Percentiles rank a stretch among this genome's conserved stretches.
phyloP scores from a whole-genome alignment of 2,113 vertebrate species.

The Fregetta grallaria region DNA sequence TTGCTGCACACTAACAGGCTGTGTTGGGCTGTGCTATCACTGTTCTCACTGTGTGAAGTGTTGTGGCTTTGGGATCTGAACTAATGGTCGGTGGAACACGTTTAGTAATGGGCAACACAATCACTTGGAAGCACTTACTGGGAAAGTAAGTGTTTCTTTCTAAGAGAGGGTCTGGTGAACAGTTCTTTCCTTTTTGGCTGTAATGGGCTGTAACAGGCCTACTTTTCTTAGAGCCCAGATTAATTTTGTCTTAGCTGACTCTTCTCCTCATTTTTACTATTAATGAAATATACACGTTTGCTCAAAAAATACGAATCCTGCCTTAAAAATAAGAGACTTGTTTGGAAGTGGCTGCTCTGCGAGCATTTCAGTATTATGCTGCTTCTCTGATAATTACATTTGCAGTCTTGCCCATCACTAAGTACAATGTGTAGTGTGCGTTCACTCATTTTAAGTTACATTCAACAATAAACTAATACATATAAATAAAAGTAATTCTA shows the following conservation, averaged over 20 bases:
- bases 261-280: not conserved
- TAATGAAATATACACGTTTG: not conserved
- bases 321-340: not conserved
- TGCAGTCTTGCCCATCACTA: conserved; percentile 68
- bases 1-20: conserved; percentile 71
- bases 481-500: not conserved
- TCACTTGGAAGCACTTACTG: not conserved
- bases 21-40: conserved; percentile 51
- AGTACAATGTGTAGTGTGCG: conserved; percentile 16
- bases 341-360: not conserved
- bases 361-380: not conserved
- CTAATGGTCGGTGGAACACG: conserved; percentile 22
- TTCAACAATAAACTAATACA: not conserved
- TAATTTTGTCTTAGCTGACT: not conserved
- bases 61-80: conserved; percentile 31
- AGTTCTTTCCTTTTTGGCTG: not conserved
- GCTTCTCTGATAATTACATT: not conserved
- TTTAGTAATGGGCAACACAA: conserved; percentile 70
- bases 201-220: not conserved
- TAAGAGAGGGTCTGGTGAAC: not conserved
- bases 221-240: not conserved
- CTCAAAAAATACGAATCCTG: not conserved
- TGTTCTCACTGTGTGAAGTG: conserved; percentile 26
- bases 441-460: conserved; percentile 26
- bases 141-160: not conserved